Conservation (phyloP, 2,113 vertebrate species). For the Anolis sagrei region DNA sequence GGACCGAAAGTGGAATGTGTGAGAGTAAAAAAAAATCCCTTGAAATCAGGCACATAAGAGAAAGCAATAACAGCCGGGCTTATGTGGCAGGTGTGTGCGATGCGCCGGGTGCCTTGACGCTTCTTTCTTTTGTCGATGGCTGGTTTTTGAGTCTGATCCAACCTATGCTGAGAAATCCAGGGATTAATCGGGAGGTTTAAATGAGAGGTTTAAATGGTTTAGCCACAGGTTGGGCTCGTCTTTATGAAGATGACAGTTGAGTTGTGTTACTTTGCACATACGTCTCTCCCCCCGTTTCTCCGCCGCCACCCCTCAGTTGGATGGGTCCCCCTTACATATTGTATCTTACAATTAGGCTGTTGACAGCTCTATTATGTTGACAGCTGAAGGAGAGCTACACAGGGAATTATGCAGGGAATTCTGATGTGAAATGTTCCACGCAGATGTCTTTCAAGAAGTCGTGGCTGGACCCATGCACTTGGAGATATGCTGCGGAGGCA, state of each 20-base stretch:
- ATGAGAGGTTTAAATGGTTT: constrained; percentile 68
- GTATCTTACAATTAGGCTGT: constrained; percentile 69
- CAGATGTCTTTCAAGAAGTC: constrained; percentile 66
- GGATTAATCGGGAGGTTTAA: constrained; percentile 66
- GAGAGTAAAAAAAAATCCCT: neutral
- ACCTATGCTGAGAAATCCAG: constrained; percentile 63
- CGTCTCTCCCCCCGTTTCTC: constrained; percentile 27
- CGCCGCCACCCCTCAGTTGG: constrained; percentile 13
- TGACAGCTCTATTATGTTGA: constrained; percentile 73
- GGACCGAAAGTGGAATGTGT: constrained; percentile 33
- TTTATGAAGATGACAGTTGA: constrained; percentile 66
- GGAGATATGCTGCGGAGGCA: constrained; percentile 40
- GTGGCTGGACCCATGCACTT: constrained; percentile 59
- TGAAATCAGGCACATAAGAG: constrained; percentile 15
- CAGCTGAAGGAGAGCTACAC: constrained; percentile 72
- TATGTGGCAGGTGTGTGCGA: constrained; percentile 58
- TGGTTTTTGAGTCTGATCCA: constrained; percentile 64
- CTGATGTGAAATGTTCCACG: constrained; percentile 64
- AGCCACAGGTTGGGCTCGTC: constrained; percentile 57
- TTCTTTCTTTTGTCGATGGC: constrained; percentile 63
- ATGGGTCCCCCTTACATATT: constrained; percentile 62
- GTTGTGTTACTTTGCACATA: constrained; percentile 61
- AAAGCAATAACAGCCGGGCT: constrained; percentile 55
- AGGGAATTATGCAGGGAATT: constrained; percentile 65
- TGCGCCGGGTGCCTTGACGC: constrained; percentile 53